Evolutionary conservation across 2,797 vertebrate genomes (phyloP), one percentile per base, ranked within the genome.

Genomic region (Mallotus villosus): DNA sequence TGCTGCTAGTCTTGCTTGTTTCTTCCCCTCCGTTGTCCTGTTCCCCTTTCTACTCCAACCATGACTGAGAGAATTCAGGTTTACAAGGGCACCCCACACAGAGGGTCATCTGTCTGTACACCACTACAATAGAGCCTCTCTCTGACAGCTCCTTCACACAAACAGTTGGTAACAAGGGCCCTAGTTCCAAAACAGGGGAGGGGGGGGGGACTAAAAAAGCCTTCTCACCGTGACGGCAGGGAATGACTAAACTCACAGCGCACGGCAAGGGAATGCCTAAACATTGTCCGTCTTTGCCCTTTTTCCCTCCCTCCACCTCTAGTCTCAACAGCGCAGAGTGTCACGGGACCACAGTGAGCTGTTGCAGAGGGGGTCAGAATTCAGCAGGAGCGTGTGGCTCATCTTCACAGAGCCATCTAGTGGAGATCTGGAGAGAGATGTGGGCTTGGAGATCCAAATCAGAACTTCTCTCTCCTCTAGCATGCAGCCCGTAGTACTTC

Each of bases 141-240:
- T 25, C 37, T 68, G 72, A 74, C 72, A 60, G 58, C 27, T 68
- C 65, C n/a, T 74, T 62, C 55, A 68, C 68, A 68, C 65, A 73
- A 63, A 68, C 55, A 69, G n/a, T 59, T 58, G 68, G 57, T 46
- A 69, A 69, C 34, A 68, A 68, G 58, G 65, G 68, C 29, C 64
- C 14, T 29, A 46, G 41, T 46, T 46, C 12, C 41, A 46, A 46
- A 46, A 46, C 41, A 46, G 11, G 41, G 41, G 41, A 14, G 2
- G 11, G 24, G 24, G 4, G 59, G 27, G 24, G 58, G 53, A 55
- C 46, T 37, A 74, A 37, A 63, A 46, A n/a, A 4, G 3, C 12
- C 37, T 63, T 70, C 37, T 66, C 71, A 63, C 32, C 22, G 19
- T n/a, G 25, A 17, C 53, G 53, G 64, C 16, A 7, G 22, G 19